Evolutionary conservation across 2,888 invertebrate genomes (phyloP).

Genomic region (Sialis fuliginosa): DNA sequence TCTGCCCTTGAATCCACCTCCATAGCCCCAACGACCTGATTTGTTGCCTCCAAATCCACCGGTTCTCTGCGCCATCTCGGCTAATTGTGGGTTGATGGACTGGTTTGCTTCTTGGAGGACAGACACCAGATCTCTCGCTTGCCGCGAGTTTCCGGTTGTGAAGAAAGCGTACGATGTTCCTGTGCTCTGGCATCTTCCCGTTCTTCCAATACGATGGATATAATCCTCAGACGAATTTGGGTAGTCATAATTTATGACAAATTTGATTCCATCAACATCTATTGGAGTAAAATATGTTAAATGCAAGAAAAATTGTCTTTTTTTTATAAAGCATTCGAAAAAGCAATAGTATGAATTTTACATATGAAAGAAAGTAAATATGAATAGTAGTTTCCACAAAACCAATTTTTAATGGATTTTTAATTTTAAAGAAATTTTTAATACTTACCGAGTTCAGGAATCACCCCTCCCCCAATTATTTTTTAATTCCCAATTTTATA

Average conservation of each 20-base stretch:
- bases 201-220: slow-evolving; percentile 88
- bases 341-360: too few relatives aligned
- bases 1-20: slow-evolving; percentile 22
- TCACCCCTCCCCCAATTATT: too few relatives aligned
- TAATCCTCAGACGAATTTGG: slow-evolving; percentile 92
- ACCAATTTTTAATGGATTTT: too few relatives aligned
- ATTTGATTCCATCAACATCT: slow-evolving; percentile 95
- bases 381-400: too few relatives aligned
- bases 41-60: slow-evolving; percentile 39
- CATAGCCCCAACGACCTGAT: slow-evolving; percentile 34
- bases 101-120: slow-evolving; percentile 84
- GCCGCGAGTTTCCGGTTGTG: slow-evolving; percentile 71
- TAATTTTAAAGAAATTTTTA: too few relatives aligned
- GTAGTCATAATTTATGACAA: slow-evolving; percentile 92
- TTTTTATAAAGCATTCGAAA: too few relatives aligned
- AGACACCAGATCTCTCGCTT: slow-evolving; percentile 75
- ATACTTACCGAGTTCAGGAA: too few relatives aligned
- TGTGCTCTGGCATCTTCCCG: slow-evolving; percentile 70
- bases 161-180: slow-evolving; percentile 93
- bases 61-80: slow-evolving; percentile 53
- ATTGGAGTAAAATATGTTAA: slow-evolving; percentile 14
- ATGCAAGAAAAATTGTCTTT: too few relatives aligned
- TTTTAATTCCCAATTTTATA: too few relatives aligned
- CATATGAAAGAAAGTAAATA: too few relatives aligned
- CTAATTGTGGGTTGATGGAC: slow-evolving; percentile 70